Evolutionary conservation across 2,797 vertebrate species (phyloP).

Genomic region (Macrochelys suwanniensis): DNA sequence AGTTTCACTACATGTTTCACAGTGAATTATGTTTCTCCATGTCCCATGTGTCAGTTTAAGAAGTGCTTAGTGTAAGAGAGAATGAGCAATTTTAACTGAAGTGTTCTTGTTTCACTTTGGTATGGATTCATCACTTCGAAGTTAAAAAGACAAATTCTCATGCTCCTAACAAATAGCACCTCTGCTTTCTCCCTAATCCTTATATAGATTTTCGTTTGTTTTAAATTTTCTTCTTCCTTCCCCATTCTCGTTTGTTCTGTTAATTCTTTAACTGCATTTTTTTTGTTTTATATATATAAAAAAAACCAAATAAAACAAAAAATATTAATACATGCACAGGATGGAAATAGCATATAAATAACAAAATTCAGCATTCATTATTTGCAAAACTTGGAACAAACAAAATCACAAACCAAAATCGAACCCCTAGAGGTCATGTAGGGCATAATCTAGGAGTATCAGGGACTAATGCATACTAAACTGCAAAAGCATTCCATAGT

Average conservation of each 20-base stretch:
- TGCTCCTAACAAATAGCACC: neutral
- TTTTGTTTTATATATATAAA: no score
- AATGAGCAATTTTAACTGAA: neutral
- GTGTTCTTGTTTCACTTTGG: neutral
- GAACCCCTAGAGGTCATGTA: neutral
- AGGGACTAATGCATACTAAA: neutral
- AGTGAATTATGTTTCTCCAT: neutral
- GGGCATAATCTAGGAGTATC: neutral
- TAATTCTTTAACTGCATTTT: neutral
- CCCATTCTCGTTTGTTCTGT: neutral
- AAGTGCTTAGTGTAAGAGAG: rapidly evolving
- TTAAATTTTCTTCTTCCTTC: neutral
- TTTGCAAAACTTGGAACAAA: neutral
- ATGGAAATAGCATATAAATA: neutral
- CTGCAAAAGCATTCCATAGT: no score
- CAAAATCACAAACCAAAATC: neutral
- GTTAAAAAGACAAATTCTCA: neutral
- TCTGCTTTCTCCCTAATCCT: neutral
- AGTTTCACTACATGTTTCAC: neutral
- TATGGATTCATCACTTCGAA: neutral
- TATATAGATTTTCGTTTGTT: neutral
- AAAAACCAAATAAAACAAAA: no score
- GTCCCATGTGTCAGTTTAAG: rapidly evolving
- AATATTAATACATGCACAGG: neutral
- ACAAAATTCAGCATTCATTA: neutral